Conservation (phyloP, 1,140 invertebrate species). For the Plectus sambesii region DNA sequence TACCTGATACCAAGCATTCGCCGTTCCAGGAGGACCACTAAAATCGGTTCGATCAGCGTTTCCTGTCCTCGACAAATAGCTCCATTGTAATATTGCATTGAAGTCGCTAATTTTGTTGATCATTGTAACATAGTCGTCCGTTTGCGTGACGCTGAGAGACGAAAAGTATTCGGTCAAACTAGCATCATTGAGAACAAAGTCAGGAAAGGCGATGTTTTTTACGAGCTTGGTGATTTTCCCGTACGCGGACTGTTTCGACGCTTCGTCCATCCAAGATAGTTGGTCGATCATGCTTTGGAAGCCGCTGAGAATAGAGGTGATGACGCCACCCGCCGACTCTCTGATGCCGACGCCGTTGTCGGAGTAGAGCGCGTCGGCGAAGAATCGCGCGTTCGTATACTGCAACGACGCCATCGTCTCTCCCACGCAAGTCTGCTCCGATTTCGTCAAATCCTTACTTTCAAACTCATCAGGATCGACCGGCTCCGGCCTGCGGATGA, state of each 20-base stretch:
- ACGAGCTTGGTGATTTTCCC: constrained; percentile 34
- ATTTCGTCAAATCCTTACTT: constrained; percentile 8
- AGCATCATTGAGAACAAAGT: constrained; percentile 31
- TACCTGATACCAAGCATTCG: constrained; percentile 57
- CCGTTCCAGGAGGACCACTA: constrained; percentile 51
- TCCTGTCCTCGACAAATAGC: too few relatives aligned
- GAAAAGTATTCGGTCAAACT: constrained; percentile 27
- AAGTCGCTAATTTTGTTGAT: too few relatives aligned
- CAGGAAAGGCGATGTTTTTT: constrained; percentile 38
- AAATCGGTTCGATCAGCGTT: constrained; percentile 52
- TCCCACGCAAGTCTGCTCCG: constrained; percentile 15
- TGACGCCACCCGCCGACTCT: constrained; percentile 20
- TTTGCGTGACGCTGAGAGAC: constrained; percentile 16
- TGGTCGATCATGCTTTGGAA: constrained; percentile 39
- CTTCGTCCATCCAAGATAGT: constrained; percentile 31
- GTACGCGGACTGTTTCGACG: constrained; percentile 34
- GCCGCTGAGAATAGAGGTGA: constrained; percentile 24
- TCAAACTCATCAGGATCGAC: constrained; percentile 8
- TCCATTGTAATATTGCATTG: too few relatives aligned
- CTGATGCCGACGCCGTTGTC: constrained; percentile 10
- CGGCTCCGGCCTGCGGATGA: constrained; percentile 8
- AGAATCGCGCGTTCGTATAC: constrained; percentile 31
- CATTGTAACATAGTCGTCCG: too few relatives aligned
- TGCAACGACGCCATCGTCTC: constrained; percentile 20
- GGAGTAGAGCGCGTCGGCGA: constrained; percentile 25